These are phyloP conservation scores for Clarias laeviceps DNA, from an alignment of 2,797 vertebrate genomes.

Conservation along the genomic window DNA sequence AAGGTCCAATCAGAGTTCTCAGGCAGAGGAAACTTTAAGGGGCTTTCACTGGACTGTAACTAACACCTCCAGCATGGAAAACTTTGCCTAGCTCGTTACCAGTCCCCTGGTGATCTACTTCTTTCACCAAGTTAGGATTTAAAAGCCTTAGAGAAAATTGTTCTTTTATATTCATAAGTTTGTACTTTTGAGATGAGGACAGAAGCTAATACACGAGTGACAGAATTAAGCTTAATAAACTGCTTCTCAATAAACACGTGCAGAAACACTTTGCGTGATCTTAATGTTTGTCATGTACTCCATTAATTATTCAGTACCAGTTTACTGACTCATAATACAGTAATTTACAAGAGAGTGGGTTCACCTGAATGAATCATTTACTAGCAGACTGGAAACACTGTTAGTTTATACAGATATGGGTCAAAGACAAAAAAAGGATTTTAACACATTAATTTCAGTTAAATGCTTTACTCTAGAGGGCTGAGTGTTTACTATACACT, in stretches of 20 bases:
- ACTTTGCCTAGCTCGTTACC: conserved; percentile 1
- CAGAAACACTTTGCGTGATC: background rate
- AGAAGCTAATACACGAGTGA: background rate
- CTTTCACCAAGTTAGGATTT: conserved; percentile 19
- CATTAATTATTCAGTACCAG: background rate
- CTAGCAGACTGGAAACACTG: background rate
- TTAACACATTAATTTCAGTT: background rate
- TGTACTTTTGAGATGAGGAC: conserved; percentile 1
- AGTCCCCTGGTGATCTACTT: conserved; percentile 15
- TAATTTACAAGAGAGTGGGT: background rate
- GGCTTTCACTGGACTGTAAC: conserved; percentile 26
- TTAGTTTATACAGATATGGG: background rate
- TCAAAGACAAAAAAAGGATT: background rate
- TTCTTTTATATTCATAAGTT: background rate
- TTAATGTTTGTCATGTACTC: background rate
- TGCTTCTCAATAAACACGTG: conserved; percentile 4
- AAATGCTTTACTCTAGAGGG: background rate
- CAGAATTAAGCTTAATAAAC: background rate
- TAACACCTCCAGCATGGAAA: conserved; percentile 39
- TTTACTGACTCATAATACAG: background rate
- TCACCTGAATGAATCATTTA: background rate
- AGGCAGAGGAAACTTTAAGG: conserved; percentile 35
- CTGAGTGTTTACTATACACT: background rate
- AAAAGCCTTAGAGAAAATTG: background rate
- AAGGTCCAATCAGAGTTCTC: conserved; percentile 42